These are phyloP conservation scores for Mystacornis crossleyi DNA, from an alignment of 2,113 vertebrate genomes.

Conservation along the genomic window DNA sequence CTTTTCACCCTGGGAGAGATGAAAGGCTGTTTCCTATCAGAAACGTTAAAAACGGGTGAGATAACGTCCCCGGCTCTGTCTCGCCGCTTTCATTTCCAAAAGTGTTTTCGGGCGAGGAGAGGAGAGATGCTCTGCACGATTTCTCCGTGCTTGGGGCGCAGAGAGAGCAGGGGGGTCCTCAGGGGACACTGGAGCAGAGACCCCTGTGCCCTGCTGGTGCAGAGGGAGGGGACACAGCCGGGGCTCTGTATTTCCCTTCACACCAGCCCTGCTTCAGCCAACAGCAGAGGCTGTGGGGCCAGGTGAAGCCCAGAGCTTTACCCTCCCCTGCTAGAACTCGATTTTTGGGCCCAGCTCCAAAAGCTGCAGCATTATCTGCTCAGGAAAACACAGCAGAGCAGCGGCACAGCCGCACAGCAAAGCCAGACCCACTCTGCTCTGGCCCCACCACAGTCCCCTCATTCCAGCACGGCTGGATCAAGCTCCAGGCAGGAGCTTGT, in stretches of 20 bases:
- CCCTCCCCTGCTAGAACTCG: neutral
- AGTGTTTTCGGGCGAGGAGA: neutral
- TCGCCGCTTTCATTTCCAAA: neutral
- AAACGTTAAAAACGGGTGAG: neutral
- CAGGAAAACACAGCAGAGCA: neutral
- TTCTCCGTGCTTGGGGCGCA: fast-evolving
- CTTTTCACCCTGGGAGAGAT: neutral
- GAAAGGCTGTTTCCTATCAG: neutral
- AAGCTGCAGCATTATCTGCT: neutral
- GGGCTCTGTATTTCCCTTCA: neutral
- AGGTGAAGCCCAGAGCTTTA: neutral
- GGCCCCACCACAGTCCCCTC: neutral
- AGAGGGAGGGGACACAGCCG: neutral
- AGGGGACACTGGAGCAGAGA: neutral
- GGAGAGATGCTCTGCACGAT: neutral
- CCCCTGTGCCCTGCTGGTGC: fast-evolving
- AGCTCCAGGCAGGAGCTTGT: neutral
- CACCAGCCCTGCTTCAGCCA: neutral
- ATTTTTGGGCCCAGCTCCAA: neutral
- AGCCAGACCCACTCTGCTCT: neutral
- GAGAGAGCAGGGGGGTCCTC: neutral
- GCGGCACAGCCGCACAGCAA: neutral
- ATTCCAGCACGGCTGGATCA: fast-evolving
- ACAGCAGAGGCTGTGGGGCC: neutral
- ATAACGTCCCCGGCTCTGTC: neutral